A percentile compares a stretch with the other conserved stretches of the same genome.
These are phyloP conservation scores for Myotis vivesi DNA, from an alignment of 2,797 vertebrate genomes.

Conservation along the genomic window DNA sequence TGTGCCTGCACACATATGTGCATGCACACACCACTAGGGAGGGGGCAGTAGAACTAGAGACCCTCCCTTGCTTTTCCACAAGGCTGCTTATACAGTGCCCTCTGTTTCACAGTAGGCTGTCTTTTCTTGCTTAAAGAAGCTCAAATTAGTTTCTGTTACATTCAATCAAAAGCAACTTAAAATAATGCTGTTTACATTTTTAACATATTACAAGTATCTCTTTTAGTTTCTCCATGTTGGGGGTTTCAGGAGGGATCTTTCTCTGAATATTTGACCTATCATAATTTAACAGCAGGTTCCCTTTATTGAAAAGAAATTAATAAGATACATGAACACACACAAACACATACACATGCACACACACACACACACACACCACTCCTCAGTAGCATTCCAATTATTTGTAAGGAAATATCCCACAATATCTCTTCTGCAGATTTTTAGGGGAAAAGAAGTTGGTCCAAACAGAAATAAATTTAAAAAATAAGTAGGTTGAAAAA, in stretches of 20 bases:
- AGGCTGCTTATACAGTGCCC: rapidly evolving
- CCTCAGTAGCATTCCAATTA: background rate
- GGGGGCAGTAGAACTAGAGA: rapidly evolving
- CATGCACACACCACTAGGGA: background rate
- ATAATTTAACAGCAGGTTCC: background rate
- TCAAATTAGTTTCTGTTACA: background rate
- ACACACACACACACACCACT: background rate
- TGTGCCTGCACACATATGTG: background rate
- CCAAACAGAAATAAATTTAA: background rate
- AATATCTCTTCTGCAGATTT: background rate
- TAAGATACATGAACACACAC: background rate
- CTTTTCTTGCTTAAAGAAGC: background rate
- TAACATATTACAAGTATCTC: background rate
- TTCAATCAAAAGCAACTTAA: background rate
- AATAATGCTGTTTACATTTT: background rate
- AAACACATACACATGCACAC: background rate
- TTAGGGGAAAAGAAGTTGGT: background rate
- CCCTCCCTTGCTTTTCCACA: background rate
- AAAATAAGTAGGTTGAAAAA: background rate
- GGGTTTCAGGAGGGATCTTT: background rate
- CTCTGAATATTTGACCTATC: background rate
- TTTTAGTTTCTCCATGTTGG: background rate
- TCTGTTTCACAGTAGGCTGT: background rate
- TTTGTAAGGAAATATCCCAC: background rate
- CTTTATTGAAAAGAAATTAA: background rate